These are phyloP conservation scores for Hylia prasina DNA, from an alignment of 2,113 vertebrate genomes.

Conservation along the genomic window DNA sequence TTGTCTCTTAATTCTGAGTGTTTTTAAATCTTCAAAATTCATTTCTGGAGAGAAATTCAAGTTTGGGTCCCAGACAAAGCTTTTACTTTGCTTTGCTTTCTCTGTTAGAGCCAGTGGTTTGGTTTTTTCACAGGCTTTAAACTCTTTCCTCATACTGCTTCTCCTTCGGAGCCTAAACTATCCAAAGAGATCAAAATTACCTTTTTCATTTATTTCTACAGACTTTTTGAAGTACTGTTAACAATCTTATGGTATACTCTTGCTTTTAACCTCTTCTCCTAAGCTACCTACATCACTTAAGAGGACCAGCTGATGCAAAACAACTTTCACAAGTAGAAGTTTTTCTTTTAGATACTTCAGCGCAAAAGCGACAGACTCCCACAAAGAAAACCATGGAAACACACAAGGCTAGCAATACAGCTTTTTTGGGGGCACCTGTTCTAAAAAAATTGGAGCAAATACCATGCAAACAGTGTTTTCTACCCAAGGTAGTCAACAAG, in stretches of 20 bases:
- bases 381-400: neutral
- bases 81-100: neutral
- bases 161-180: neutral
- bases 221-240: neutral
- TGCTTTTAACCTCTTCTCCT: neutral
- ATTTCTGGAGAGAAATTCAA: neutral
- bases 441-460: neutral
- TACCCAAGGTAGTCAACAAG: fast-evolving
- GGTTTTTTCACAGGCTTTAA: neutral
- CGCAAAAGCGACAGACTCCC: neutral
- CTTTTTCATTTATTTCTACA: neutral
- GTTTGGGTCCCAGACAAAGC: neutral
- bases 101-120: neutral
- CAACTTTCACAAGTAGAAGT: neutral
- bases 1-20: neutral
- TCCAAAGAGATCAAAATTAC: neutral
- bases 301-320: neutral
- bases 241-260: neutral
- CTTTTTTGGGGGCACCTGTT: neutral
- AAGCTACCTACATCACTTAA: neutral
- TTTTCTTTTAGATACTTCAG: neutral
- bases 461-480: neutral
- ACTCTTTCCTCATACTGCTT: neutral
- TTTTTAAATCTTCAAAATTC: neutral
- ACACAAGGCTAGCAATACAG: neutral